Percentiles rank a stretch among this genome's conserved stretches.
Evolutionary conservation across 2,113 vertebrate species (phyloP).

Genomic region (Gulo gulo): DNA sequence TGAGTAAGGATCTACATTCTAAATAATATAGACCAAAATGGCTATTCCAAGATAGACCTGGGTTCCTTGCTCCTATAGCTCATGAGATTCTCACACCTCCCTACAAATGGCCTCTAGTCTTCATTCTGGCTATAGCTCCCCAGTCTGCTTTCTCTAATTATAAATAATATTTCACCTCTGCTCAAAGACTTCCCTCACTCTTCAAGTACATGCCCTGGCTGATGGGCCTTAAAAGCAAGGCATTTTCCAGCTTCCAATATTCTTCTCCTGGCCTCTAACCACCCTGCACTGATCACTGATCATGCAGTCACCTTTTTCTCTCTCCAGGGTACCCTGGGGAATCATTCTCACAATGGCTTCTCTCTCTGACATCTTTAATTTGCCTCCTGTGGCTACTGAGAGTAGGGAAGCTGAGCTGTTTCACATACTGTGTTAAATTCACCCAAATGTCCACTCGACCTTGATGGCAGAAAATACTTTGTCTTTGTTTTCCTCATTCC

Average conservation of each 20-base stretch:
- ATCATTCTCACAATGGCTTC: background rate
- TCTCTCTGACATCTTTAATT: background rate
- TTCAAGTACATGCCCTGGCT: background rate
- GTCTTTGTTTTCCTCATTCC: constrained; percentile 1
- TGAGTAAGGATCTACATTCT: constrained; percentile 30
- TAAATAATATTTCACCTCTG: background rate
- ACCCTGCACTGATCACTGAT: background rate
- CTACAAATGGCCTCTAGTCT: background rate
- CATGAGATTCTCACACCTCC: background rate
- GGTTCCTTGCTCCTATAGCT: background rate
- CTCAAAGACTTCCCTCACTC: background rate
- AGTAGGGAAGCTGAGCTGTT: background rate
- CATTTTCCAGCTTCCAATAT: background rate
- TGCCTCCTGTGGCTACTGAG: background rate
- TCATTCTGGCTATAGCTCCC: background rate
- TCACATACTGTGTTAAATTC: constrained; percentile 18
- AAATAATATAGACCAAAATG: constrained; percentile 22
- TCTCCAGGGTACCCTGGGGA: background rate
- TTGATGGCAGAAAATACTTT: background rate
- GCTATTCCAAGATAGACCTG: constrained; percentile 16
- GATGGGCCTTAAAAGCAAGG: background rate
- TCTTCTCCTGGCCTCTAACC: background rate
- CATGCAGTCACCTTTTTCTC: background rate
- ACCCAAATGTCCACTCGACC: constrained; percentile 2
- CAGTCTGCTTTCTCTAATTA: background rate